Percentiles rank a stretch among this genome's conserved stretches.
phyloP scores from a whole-genome alignment of 2,113 vertebrate species.

The Bujurquina vittata region DNA sequence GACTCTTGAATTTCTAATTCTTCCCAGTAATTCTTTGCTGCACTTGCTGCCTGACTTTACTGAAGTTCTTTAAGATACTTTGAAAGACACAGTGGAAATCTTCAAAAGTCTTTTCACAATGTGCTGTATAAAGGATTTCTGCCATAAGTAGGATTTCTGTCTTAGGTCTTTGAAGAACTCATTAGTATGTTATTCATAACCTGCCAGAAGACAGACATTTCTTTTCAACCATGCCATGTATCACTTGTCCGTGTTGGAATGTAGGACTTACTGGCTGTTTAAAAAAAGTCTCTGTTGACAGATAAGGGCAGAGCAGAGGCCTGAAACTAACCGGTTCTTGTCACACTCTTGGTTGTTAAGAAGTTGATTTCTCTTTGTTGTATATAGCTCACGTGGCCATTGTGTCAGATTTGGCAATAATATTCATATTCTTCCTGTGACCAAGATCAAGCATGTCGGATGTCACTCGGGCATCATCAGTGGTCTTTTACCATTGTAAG shows the following conservation, averaged over 20 bases:
- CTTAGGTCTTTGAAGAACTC: constrained; percentile 39
- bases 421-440: background rate
- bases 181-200: constrained; percentile 33
- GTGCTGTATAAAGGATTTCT: constrained; percentile 6
- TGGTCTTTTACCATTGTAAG: background rate
- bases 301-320: background rate
- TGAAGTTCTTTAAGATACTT: constrained; percentile 4
- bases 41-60: background rate
- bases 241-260: constrained; percentile 21
- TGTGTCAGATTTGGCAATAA: background rate
- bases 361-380: background rate
- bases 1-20: constrained; percentile 1
- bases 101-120: constrained; percentile 29
- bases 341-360: background rate
- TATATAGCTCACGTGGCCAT: background rate
- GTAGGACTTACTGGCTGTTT: background rate
- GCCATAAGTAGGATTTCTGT: constrained; percentile 3
- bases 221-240: background rate
- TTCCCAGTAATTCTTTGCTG: background rate
- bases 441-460: background rate
- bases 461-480: background rate
- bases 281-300: background rate
- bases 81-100: constrained; percentile 21
- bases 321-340: background rate
- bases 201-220: background rate